phyloP scores from a whole-genome alignment of 2,113 vertebrate species.

The Lichenostomus cassidix region DNA sequence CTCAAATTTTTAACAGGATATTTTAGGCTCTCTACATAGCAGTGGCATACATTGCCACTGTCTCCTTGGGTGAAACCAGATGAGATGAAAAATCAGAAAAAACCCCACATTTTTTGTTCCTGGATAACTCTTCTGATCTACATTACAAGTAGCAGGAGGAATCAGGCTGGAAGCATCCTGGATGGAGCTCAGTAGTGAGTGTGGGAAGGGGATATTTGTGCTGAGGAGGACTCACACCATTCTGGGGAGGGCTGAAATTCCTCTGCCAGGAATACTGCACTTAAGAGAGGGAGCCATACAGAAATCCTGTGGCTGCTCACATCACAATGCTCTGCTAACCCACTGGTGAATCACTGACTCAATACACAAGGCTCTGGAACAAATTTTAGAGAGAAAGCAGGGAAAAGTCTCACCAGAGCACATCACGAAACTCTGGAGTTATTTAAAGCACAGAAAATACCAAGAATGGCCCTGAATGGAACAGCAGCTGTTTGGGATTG shows the following conservation, averaged over 20 bases:
- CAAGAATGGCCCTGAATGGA: background rate
- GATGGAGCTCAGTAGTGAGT: fast-evolving
- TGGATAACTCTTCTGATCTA: background rate
- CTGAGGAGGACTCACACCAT: background rate
- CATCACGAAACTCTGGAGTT: background rate
- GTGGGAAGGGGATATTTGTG: background rate
- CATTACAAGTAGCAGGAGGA: background rate
- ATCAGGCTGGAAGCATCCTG: background rate
- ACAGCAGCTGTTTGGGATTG: background rate
- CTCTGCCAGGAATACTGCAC: background rate
- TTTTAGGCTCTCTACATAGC: background rate
- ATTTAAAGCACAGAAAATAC: constrained; percentile 52
- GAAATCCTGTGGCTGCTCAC: background rate
- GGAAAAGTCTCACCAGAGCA: background rate
- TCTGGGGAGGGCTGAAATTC: background rate
- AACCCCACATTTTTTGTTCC: background rate
- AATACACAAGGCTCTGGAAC: background rate
- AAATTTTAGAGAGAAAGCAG: background rate
- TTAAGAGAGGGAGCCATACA: background rate
- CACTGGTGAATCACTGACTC: background rate
- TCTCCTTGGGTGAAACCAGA: background rate
- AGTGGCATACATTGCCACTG: background rate
- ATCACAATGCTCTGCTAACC: background rate
- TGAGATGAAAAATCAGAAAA: background rate
- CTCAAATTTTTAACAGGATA: background rate